phyloP scores from a whole-genome alignment of 53 echinoderm and acorn worm genomes.

The Arbacia lixula region DNA sequence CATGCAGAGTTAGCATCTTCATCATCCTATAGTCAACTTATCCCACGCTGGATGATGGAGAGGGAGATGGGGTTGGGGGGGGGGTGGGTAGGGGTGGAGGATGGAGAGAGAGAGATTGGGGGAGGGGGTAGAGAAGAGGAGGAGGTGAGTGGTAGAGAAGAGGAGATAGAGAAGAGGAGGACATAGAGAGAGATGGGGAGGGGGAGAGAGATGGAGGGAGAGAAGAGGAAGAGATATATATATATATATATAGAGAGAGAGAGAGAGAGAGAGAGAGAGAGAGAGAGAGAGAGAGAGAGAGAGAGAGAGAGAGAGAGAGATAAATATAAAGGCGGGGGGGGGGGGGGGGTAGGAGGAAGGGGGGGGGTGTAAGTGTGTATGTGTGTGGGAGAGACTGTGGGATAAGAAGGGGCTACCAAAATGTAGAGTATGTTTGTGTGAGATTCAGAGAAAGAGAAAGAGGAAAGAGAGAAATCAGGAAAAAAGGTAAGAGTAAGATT shows the following conservation, averaged over 20 bases:
- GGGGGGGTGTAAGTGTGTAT: neutral
- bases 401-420: too few relatives aligned
- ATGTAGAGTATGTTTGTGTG: too few relatives aligned
- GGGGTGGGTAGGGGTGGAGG: conserved; percentile 1
- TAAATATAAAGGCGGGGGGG: neutral
- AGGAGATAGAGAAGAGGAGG: neutral
- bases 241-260: neutral
- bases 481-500: neutral
- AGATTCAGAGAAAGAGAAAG: too few relatives aligned
- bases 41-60: too few relatives aligned
- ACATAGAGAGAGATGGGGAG: neutral
- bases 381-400: neutral
- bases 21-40: too few relatives aligned
- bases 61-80: neutral
- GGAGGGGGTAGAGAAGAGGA: too few relatives aligned
- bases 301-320: neutral
- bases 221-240: neutral
- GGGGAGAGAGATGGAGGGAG: neutral
- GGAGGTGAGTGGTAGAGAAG: too few relatives aligned
- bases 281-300: neutral
- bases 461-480: neutral
- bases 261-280: too few relatives aligned
- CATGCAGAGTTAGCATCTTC: too few relatives aligned
- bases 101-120: neutral
- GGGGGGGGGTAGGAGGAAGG: neutral